These are phyloP conservation scores for Agonum fuliginosum DNA, from an alignment of 2,888 invertebrate genomes.

Conservation along the genomic window DNA sequence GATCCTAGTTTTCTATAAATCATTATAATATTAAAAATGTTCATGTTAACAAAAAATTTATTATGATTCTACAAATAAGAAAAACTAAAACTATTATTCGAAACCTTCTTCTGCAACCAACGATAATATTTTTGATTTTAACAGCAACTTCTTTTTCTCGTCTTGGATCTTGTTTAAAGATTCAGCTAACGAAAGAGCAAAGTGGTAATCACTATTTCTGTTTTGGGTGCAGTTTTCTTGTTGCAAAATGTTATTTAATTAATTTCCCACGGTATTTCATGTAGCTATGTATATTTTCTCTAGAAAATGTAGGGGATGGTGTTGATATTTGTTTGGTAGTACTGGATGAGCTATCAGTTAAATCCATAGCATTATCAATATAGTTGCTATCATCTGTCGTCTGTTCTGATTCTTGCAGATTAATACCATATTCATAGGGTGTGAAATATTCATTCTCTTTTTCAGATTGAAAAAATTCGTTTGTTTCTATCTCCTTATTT, in stretches of 20 bases:
- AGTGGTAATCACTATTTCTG: background rate
- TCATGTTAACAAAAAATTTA: too few relatives aligned
- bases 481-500: too few relatives aligned
- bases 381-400: too few relatives aligned
- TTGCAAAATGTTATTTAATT: background rate
- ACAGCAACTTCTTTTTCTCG: background rate
- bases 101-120: background rate
- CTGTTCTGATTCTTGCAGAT: too few relatives aligned
- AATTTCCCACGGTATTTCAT: background rate
- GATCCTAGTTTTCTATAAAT: background rate
- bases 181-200: background rate
- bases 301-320: too few relatives aligned
- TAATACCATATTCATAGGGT: too few relatives aligned
- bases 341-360: too few relatives aligned
- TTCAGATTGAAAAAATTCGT: too few relatives aligned
- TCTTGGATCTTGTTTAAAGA: background rate
- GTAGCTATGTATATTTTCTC: background rate
- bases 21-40: too few relatives aligned
- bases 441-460: background rate
- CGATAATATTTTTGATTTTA: background rate
- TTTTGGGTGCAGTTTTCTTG: background rate
- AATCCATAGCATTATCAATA: too few relatives aligned
- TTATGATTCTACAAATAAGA: too few relatives aligned
- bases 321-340: too few relatives aligned
- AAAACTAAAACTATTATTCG: background rate